Base-by-base conservation (phyloP, 2,113 vertebrate species). In the Syngnathus floridae region DNA sequence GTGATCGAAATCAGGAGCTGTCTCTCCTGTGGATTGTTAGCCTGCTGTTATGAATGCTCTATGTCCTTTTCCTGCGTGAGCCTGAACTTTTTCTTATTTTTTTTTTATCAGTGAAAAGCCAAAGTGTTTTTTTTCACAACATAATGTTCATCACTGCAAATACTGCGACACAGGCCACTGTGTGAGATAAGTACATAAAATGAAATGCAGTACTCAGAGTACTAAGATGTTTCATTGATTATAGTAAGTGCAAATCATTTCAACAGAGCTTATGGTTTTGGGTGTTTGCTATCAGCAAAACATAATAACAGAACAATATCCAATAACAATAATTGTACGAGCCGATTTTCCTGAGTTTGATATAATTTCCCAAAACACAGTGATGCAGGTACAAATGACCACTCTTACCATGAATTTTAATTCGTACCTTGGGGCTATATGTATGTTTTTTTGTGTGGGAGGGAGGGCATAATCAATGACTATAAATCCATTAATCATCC, bases 31-130 rank as follows among this genome's bases (percentile, higher is more conserved):
- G 40, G n/a, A 21, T 65, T 64, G 64, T 61, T 4, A 58, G 21
- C 46, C 51, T 68, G 63, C 16, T 40, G 38, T 74, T 78, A 68
- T 70, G 17, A 72, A 35, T 73, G 72, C 81, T 78, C 67, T 73
- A 64, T 58, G 48, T 62, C 26, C 43, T 68, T 70, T 68, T 40
- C 72, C 58, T 59, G 48, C 62, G 65, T 51, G 65, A 57, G 67
- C 64, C 46, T 41, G 36, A 14, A 31, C 54, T 66, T 19, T 46
- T 57, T 68, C 13, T 40, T n/a, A n/a, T n/a, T n/a, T 40, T 40
- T 45, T 45, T 76, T 80, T 70, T 75, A 77, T 62, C 36, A 51
- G 4, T 8, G 35, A 37, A 77, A 67, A 68, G 56, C 73, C 49
- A 45, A 59, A 57, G 58, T 16, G 60, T 40, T 26, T 57, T 31